Base-by-base conservation (phyloP, 2,797 vertebrate species). In the Onychomys leucogaster region DNA sequence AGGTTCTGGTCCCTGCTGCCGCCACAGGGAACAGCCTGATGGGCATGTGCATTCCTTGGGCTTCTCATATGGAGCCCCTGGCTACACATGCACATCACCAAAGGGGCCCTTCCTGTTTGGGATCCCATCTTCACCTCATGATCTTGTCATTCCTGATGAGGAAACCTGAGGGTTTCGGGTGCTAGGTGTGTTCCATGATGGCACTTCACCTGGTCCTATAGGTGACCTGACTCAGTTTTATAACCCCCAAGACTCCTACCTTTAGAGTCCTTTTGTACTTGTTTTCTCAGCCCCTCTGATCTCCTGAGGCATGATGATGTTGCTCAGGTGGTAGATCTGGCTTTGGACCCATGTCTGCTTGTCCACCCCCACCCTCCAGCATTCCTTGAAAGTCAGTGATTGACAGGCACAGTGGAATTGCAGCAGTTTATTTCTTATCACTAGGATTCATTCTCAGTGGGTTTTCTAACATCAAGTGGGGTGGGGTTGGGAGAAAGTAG, bases 341-440 rank as follows among this genome's bases (percentile, higher is more conserved):
- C 82, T 86, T 83, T 85, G 67, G 75, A 13, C 57, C 34, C 75
- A 43, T 11, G 37, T 88, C 46, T 55, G 57, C 46, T 52, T 55
- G 46, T 59, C 52, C 71, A 67, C 43, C 1, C 5, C 12, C 52
- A 43, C 37, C 17, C 55, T 67, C 65, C 7, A 41, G 49, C 55
- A 83, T 71, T 11, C 77, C 52, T 73, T 63, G 57, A 41, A 32
- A 86, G 57, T 81, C 12, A 78, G 41, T 71, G 41, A 23, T 52
- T 89, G 65, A 67, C 25, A 81, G 57, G 43, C 59, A 34, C 65
- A 57, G 37, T 89, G 41, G 76, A 90, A 55, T 81, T 91, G 32
- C 41, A 90, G 92, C 41, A 49, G 4, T 94, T 96, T 94, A 82
- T 87, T 90, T 94, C 84, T 46, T 78, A 6, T 61, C 67, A 65